Percentiles rank a stretch among this genome's conserved stretches.
Evolutionary conservation across 2,113 vertebrate genomes (phyloP).

Genomic region (Mirza zaza): DNA sequence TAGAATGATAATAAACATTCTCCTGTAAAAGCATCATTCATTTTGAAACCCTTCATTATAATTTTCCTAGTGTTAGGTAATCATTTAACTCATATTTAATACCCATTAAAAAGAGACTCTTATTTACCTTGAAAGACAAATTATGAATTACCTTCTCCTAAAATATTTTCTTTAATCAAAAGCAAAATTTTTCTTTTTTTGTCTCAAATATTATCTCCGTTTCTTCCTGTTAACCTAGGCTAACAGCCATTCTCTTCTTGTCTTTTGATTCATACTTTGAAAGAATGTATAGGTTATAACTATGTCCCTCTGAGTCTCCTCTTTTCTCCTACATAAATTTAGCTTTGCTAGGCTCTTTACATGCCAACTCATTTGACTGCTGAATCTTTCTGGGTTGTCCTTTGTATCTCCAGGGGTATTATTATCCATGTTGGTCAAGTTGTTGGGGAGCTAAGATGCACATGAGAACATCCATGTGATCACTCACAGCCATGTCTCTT

Average conservation of each 20-base stretch:
- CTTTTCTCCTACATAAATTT: constrained; percentile 4
- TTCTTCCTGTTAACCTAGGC: not conserved
- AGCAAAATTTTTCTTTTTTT: not conserved
- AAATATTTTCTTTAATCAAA: not conserved
- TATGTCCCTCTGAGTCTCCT: not conserved
- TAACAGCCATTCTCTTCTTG: not conserved
- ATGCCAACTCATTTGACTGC: not conserved
- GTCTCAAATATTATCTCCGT: not conserved
- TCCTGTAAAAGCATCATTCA: not conserved
- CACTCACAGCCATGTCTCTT: not conserved
- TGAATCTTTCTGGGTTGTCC: not conserved
- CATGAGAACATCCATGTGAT: not conserved
- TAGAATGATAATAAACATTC: constrained; percentile 5
- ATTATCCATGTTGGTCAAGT: not conserved
- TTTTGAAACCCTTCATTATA: not conserved
- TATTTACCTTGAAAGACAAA: not conserved
- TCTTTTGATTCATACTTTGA: not conserved
- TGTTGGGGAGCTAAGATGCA: not conserved
- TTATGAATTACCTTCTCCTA: not conserved
- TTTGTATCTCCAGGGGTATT: not conserved
- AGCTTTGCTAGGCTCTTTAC: not conserved
- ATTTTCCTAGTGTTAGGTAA: not conserved
- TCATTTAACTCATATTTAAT: constrained; percentile 27
- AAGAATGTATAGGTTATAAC: constrained; percentile 16
- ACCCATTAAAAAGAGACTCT: not conserved